Percentiles rank a stretch among this genome's conserved stretches.
phyloP scores from a whole-genome alignment of 35 echinoderm and acorn worm genomes.

The Heliocidaris erythrogramma region DNA sequence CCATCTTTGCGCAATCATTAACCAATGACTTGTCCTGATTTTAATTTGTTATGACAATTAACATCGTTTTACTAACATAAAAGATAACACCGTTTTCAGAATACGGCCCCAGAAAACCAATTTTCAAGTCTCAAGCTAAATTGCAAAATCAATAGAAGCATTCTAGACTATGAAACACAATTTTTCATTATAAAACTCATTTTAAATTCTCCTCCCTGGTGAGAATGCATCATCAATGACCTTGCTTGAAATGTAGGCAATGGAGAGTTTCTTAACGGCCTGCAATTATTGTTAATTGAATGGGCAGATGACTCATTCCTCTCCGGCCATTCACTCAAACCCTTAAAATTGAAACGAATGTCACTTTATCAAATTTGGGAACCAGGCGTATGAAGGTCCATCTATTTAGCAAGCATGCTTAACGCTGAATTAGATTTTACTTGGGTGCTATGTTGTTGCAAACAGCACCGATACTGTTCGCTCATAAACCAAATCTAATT shows the following conservation, averaged over 20 bases:
- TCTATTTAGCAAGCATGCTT: not conserved
- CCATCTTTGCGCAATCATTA: no score
- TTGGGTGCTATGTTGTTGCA: not conserved
- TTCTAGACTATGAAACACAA: not conserved
- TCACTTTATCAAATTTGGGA: conserved; percentile 6
- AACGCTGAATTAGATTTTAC: not conserved
- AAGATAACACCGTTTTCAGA: no score
- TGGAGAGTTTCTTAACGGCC: not conserved
- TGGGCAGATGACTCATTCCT: not conserved
- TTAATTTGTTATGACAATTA: no score
- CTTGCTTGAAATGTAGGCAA: not conserved
- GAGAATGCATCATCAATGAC: not conserved
- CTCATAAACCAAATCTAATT: not conserved
- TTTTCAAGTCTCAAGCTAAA: not conserved
- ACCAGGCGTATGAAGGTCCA: not conserved
- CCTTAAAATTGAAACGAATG: not conserved
- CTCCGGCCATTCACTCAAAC: not conserved
- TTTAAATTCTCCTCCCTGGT: not conserved
- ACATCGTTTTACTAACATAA: no score
- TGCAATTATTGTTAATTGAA: conserved; percentile 13
- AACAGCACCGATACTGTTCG: not conserved
- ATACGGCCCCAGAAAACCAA: not conserved
- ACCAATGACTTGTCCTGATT: no score
- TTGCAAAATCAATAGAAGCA: not conserved
- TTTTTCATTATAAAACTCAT: not conserved